A percentile compares a stretch with the other conserved stretches of the same genome.
Conservation (phyloP, 2,113 vertebrate genomes). For the Phrynosoma platyrhinos region DNA sequence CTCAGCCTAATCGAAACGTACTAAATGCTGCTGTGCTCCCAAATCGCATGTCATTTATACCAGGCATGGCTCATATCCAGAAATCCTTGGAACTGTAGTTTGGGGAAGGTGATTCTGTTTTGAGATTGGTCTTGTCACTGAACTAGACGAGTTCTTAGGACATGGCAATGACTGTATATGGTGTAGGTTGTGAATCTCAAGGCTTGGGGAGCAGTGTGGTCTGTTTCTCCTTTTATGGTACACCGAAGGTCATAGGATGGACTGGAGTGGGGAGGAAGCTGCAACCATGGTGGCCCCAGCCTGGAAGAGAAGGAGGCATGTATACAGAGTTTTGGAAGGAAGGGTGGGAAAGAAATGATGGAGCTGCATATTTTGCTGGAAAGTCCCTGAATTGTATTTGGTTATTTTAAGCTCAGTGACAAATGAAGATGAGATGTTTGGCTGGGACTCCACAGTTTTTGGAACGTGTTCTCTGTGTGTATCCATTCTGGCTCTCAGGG, state of each 20-base stretch:
- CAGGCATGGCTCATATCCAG: neutral
- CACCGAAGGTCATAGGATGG: neutral
- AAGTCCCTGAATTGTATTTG: neutral
- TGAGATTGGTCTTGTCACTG: no score
- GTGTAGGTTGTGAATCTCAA: neutral
- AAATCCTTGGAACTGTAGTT: neutral
- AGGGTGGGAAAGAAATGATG: neutral
- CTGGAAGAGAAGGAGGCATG: neutral
- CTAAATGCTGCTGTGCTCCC: neutral
- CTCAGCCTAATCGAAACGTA: neutral
- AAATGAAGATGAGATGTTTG: neutral
- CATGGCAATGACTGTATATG: neutral
- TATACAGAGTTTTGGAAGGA: neutral
- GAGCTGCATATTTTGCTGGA: conserved; percentile 8
- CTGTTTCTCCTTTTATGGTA: neutral
- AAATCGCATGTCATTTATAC: neutral
- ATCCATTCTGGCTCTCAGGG: neutral
- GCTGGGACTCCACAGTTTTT: neutral
- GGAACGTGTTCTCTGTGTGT: neutral
- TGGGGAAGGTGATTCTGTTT: neutral
- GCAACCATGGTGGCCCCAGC: neutral
- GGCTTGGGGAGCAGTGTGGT: neutral
- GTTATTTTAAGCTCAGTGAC: conserved; percentile 5
- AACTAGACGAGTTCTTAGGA: neutral
- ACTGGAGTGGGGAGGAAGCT: neutral